Evolutionary conservation across 2,797 vertebrate genomes (phyloP).

Genomic region (Spinus pinus): DNA sequence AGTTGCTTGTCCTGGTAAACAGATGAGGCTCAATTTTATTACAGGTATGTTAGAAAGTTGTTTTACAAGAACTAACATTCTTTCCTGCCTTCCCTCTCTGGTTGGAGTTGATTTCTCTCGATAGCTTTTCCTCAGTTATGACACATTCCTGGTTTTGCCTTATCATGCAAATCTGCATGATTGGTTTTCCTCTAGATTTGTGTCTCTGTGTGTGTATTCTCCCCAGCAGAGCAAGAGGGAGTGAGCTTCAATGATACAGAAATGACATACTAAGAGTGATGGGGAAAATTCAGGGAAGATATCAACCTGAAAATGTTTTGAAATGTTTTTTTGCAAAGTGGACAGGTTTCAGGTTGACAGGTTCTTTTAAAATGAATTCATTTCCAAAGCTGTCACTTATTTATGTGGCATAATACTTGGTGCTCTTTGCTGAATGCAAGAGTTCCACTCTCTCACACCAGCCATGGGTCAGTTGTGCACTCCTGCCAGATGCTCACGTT

Average conservation of each 20-base stretch:
- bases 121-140: background rate
- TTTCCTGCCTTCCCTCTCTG: background rate
- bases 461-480: background rate
- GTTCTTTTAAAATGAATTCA: background rate
- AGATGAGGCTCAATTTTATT: background rate
- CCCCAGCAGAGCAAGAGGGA: background rate
- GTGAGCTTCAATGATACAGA: background rate
- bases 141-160: background rate
- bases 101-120: background rate
- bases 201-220: background rate
- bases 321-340: background rate
- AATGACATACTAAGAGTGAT: background rate
- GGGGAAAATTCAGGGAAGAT: background rate
- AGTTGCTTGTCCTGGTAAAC: background rate
- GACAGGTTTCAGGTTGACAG: background rate
- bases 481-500: slow-evolving; percentile 1
- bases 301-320: slow-evolving; percentile 25
- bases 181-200: background rate
- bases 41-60: background rate
- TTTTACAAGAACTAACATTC: background rate
- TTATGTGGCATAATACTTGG: background rate
- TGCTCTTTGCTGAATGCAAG: background rate
- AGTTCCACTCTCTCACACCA: background rate
- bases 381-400: slow-evolving; percentile 25
- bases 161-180: background rate